Evolutionary conservation across 2,113 vertebrate genomes (phyloP).

Genomic region (Elaphurus davidianus): DNA sequence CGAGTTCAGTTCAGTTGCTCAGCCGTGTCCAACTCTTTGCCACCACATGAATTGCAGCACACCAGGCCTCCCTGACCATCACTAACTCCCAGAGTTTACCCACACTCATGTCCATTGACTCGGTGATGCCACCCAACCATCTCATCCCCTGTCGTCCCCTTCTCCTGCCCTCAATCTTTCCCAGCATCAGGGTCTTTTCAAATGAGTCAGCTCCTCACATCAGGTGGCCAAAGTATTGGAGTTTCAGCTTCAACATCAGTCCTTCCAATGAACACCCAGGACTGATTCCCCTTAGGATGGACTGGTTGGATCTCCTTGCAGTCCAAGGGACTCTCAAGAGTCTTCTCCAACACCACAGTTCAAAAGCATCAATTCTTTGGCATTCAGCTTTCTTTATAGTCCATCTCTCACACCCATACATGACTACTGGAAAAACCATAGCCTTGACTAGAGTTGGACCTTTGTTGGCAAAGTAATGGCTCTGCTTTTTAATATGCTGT

Average conservation of each 20-base stretch:
- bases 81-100: neutral
- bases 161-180: neutral
- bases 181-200: neutral
- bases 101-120: neutral
- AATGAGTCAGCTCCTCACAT: neutral
- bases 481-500: neutral
- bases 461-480: neutral
- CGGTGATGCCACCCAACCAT: neutral
- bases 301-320: too few relatives aligned
- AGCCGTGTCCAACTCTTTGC: neutral
- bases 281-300: too few relatives aligned
- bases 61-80: neutral
- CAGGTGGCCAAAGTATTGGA: neutral
- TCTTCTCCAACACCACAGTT: neutral
- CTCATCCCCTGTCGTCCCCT: neutral
- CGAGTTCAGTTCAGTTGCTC: neutral
- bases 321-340: neutral
- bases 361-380: neutral
- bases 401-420: neutral
- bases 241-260: neutral
- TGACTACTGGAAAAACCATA: neutral
- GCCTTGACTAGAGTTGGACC: neutral
- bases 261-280: neutral
- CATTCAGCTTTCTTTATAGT: neutral
- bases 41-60: rapidly evolving